A percentile compares a stretch with the other conserved stretches of the same genome.
Conservation (phyloP, 2,797 vertebrate species). For the Oryzias sinensis region DNA sequence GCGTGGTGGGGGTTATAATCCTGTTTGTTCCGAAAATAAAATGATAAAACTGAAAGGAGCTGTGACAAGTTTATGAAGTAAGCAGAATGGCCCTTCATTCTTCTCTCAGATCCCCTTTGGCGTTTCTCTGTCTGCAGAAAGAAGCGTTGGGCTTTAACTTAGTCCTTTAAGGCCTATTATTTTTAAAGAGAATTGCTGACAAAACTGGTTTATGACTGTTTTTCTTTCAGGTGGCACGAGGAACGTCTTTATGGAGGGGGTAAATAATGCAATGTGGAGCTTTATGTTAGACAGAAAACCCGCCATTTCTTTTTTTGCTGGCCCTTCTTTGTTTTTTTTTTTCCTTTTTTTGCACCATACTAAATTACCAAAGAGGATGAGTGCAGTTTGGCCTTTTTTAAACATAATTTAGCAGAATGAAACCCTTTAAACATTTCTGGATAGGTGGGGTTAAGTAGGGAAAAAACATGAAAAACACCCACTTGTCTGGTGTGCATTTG, state of each 20-base stretch:
- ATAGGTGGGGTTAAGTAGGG: slow-evolving; percentile 41
- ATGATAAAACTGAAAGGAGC: slow-evolving; percentile 89
- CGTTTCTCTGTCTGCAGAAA: slow-evolving; percentile 38
- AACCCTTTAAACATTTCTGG: slow-evolving; percentile 29
- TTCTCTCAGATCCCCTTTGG: slow-evolving; percentile 57
- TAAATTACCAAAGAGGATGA: slow-evolving; percentile 16
- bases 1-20: slow-evolving; percentile 70
- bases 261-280: slow-evolving; percentile 54
- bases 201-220: slow-evolving; percentile 63
- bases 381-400: slow-evolving; percentile 39
- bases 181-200: slow-evolving; percentile 46
- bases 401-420: slow-evolving; percentile 40
- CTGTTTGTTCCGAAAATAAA: slow-evolving; percentile 91
- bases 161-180: slow-evolving; percentile 63
- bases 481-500: slow-evolving; percentile 35
- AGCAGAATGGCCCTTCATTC: slow-evolving; percentile 90
- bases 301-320: slow-evolving; percentile 36
- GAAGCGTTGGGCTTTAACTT: slow-evolving; percentile 52
- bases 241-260: slow-evolving; percentile 56
- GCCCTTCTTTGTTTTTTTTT: slow-evolving; percentile 2
- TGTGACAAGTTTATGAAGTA: slow-evolving; percentile 95
- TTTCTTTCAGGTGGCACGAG: slow-evolving; percentile 44
- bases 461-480: slow-evolving; percentile 40
- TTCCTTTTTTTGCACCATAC: slow-evolving; percentile 5
- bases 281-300: slow-evolving; percentile 29